Conservation (phyloP, 2,888 invertebrate species). For the Ernsta delagoae region DNA sequence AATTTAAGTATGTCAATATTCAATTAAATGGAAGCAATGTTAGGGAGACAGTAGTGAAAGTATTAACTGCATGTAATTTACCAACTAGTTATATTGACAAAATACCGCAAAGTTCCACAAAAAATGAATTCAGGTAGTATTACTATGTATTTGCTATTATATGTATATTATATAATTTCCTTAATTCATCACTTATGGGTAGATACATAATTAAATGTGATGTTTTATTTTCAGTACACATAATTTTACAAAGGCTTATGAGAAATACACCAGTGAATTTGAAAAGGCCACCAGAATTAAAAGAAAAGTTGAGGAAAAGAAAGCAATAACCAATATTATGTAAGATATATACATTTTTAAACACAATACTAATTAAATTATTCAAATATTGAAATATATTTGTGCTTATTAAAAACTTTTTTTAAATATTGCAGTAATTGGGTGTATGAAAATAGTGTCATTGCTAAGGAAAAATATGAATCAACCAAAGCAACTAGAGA, state of each 20-base stretch:
- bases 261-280: slow-evolving; percentile 67
- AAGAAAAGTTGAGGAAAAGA: slow-evolving; percentile 70
- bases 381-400: too few species aligned
- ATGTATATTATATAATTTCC: too few species aligned
- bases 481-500: slow-evolving; percentile 88
- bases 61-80: slow-evolving; percentile 92
- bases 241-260: slow-evolving; percentile 63
- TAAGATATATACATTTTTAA: slow-evolving; percentile 47
- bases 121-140: slow-evolving; percentile 56
- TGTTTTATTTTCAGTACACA: slow-evolving; percentile 51
- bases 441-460: slow-evolving; percentile 88
- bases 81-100: slow-evolving; percentile 94
- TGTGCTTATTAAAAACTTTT: too few species aligned
- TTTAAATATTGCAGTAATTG: slow-evolving; percentile 84
- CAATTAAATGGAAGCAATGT: slow-evolving; percentile 88
- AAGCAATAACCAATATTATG: slow-evolving; percentile 67
- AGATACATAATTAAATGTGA: not conserved
- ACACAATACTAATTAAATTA: not conserved
- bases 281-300: slow-evolving; percentile 65
- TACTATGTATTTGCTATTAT: not conserved
- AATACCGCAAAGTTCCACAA: slow-evolving; percentile 76
- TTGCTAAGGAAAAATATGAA: slow-evolving; percentile 88
- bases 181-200: too few species aligned
- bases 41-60: slow-evolving; percentile 89
- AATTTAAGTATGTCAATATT: slow-evolving; percentile 90